Percentiles rank a stretch among this genome's conserved stretches.
phyloP scores from a whole-genome alignment of 2,888 invertebrate species.

The Ferdinandea cuprea region DNA sequence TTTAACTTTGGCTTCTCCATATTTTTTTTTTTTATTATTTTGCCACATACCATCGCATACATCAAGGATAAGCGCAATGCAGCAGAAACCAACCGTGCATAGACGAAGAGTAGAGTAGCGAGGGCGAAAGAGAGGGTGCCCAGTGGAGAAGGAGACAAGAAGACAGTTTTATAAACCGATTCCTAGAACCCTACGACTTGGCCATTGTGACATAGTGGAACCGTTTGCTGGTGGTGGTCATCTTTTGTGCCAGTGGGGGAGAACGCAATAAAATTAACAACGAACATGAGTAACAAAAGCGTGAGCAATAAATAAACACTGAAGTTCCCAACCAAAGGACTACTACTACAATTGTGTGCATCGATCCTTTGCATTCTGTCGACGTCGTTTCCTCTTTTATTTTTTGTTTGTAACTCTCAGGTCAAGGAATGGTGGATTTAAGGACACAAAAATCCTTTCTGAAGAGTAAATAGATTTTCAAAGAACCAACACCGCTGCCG shows the following conservation, averaged over 20 bases:
- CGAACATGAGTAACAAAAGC: constrained; percentile 73
- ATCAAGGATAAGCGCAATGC: constrained; percentile 84
- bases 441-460: constrained; percentile 68
- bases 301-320: constrained; percentile 70
- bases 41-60: constrained; percentile 82
- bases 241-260: constrained; percentile 71
- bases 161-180: constrained; percentile 58
- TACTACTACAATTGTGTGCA: constrained; percentile 28
- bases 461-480: constrained; percentile 65
- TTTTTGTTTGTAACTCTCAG: constrained; percentile 39
- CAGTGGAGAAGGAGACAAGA: constrained; percentile 13
- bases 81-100: constrained; percentile 83
- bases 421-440: constrained; percentile 68
- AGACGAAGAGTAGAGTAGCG: constrained; percentile 65
- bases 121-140: constrained; percentile 18
- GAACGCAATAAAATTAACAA: constrained; percentile 75
- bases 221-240: constrained; percentile 53
- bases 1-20: constrained; percentile 71
- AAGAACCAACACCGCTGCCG: constrained; percentile 25
- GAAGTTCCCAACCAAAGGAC: constrained; percentile 44
- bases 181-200: constrained; percentile 45
- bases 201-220: constrained; percentile 20
- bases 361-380: constrained; percentile 42
- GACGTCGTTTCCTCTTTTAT: constrained; percentile 17
- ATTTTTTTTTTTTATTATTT: constrained; percentile 70